phyloP scores from a whole-genome alignment of 2,888 invertebrate genomes.

The Aphelenchoides bicaudatus region DNA sequence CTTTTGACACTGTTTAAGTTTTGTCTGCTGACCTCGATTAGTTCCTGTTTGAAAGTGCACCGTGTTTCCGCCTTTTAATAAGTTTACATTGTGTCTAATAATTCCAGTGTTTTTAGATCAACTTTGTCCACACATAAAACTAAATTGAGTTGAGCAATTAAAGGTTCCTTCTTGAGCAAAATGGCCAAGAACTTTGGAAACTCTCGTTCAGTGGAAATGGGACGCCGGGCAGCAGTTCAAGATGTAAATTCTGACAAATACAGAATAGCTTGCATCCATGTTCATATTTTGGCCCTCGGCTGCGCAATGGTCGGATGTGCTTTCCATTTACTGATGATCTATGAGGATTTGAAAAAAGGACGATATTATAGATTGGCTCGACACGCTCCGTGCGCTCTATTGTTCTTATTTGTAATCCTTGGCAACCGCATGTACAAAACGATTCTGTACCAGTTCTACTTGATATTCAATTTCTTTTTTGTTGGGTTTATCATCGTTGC shows the following conservation, averaged over 20 bases:
- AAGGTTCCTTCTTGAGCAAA: too few species aligned
- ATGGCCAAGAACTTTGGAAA: too few species aligned
- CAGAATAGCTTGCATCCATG: slow-evolving; percentile 4
- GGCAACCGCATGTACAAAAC: neutral
- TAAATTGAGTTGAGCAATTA: too few species aligned
- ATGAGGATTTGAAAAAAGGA: neutral
- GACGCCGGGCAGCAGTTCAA: too few species aligned
- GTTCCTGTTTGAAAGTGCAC: too few species aligned
- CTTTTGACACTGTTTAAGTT: too few species aligned
- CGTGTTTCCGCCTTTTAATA: neutral
- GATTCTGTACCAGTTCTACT: neutral
- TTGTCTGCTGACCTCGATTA: too few species aligned
- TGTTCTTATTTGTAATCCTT: neutral
- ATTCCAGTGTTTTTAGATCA: neutral
- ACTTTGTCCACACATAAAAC: too few species aligned
- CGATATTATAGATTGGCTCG: neutral
- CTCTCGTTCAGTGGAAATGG: too few species aligned
- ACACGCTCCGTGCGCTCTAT: slow-evolving; percentile 4
- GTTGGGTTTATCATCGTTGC: neutral
- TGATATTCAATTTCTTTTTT: neutral
- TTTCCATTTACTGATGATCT: neutral
- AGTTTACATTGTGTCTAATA: neutral
- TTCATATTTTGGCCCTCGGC: slow-evolving; percentile 1
- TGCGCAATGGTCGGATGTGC: slow-evolving; percentile 1
- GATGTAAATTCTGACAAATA: slow-evolving; percentile 6